Conservation (phyloP, 2,888 invertebrate species). For the Taphrorychus bicolor region DNA sequence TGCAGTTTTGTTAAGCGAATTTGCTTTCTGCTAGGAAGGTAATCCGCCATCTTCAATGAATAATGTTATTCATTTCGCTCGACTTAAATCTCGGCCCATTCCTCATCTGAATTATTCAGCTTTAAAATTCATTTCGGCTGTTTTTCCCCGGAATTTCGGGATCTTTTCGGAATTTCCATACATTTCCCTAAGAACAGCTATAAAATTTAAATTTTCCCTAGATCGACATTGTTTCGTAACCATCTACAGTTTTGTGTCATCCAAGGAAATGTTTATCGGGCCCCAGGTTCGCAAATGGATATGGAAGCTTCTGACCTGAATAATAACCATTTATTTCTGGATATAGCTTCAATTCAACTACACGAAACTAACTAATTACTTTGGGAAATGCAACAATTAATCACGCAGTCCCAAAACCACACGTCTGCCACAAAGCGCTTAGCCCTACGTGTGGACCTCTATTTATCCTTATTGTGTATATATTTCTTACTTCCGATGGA, state of each 20-base stretch:
- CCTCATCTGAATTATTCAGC: constrained; percentile 11
- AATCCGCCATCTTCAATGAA: constrained; percentile 11
- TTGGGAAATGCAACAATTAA: not conserved
- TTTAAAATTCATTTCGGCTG: constrained; percentile 18
- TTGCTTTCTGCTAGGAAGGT: not conserved
- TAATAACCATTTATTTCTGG: no score
- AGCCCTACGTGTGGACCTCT: not conserved
- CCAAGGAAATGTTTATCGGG: not conserved
- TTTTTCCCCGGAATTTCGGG: constrained; percentile 14
- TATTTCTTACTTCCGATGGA: not conserved
- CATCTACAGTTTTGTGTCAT: constrained; percentile 2
- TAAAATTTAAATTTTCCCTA: constrained; percentile 16
- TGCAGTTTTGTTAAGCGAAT: not conserved
- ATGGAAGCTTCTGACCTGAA: not conserved
- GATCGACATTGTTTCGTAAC: constrained; percentile 3
- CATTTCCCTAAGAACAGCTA: constrained; percentile 5
- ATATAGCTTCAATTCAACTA: not conserved
- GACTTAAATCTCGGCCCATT: constrained; percentile 11
- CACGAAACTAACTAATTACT: not conserved
- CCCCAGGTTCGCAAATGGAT: not conserved
- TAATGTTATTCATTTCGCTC: constrained; percentile 13
- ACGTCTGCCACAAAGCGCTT: not conserved
- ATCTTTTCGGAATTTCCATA: constrained; percentile 12
- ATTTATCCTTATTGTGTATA: not conserved
- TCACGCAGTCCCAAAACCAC: not conserved